Percentiles rank a stretch among this genome's conserved stretches.
phyloP scores from a whole-genome alignment of 2,113 vertebrate species.

The Plecturocebus donacophilus region DNA sequence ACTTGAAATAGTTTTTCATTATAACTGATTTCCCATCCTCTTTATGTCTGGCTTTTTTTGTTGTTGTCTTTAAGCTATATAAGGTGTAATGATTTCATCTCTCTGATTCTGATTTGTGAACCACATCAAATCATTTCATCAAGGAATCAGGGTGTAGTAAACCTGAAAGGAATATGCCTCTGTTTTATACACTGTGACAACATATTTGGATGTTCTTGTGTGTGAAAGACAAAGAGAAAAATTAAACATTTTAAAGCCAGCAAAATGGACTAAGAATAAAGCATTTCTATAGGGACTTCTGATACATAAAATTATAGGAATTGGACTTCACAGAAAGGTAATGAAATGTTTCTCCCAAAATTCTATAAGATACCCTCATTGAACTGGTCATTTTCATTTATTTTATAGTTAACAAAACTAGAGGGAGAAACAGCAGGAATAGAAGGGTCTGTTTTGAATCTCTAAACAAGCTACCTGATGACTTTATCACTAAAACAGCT shows the following conservation, averaged over 20 bases:
- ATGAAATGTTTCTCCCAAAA: background rate
- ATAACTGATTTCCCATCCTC: background rate
- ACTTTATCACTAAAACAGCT: background rate
- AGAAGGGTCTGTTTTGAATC: constrained; percentile 26
- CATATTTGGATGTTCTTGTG: background rate
- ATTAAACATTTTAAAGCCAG: background rate
- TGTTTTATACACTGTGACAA: background rate
- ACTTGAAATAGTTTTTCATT: background rate
- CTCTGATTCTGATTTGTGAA: constrained; percentile 37
- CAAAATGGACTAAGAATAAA: constrained; percentile 16
- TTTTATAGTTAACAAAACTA: constrained; percentile 57
- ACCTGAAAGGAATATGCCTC: background rate
- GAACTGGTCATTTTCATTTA: constrained; percentile 59
- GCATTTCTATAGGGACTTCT: background rate
- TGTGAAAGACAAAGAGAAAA: background rate
- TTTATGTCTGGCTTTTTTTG: background rate
- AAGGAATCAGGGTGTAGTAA: background rate
- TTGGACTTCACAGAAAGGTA: background rate
- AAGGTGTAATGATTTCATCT: background rate
- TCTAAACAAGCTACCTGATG: constrained; percentile 6
- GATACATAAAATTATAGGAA: background rate
- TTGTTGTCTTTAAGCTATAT: background rate
- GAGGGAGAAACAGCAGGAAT: constrained; percentile 11
- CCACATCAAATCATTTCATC: background rate
- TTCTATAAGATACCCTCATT: constrained; percentile 15